A percentile compares a stretch with the other conserved stretches of the same genome.
phyloP scores from a whole-genome alignment of 2,888 invertebrate genomes.

The Ochropleura plecta region DNA sequence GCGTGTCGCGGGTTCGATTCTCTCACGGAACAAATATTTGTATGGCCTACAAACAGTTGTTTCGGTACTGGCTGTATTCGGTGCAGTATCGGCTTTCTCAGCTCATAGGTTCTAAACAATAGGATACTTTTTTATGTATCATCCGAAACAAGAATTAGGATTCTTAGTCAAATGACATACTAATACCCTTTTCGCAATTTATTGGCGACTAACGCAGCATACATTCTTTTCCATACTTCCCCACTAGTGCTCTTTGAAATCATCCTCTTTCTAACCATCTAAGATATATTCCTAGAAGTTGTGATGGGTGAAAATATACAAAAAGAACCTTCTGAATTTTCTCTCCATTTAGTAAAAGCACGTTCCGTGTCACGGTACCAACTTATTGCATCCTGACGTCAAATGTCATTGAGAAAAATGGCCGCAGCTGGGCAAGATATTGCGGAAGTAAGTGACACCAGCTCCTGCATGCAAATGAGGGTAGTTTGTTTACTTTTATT shows the following conservation, averaged over 20 bases:
- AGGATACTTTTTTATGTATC: too few relatives aligned
- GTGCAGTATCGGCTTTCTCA: too few relatives aligned
- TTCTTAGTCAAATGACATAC: too few relatives aligned
- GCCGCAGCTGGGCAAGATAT: slow-evolving; percentile 55
- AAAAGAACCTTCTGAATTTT: slow-evolving; percentile 34
- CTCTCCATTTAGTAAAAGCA: slow-evolving; percentile 23
- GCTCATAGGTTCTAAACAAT: too few relatives aligned
- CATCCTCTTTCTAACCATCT: not conserved
- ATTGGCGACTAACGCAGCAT: too few relatives aligned
- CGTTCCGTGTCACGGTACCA: slow-evolving; percentile 50
- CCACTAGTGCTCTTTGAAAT: not conserved
- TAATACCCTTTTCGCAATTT: too few relatives aligned
- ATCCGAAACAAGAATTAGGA: too few relatives aligned
- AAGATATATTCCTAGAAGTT: too few relatives aligned
- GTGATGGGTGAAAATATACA: not conserved
- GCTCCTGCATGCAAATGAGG: slow-evolving; percentile 47
- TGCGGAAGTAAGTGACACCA: slow-evolving; percentile 47
- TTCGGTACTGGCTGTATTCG: too few relatives aligned
- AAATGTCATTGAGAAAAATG: slow-evolving; percentile 61
- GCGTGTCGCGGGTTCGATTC: too few relatives aligned
- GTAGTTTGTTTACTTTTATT: slow-evolving; percentile 29
- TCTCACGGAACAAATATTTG: too few relatives aligned
- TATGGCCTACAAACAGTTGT: too few relatives aligned
- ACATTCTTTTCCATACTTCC: not conserved
- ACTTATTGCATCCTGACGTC: slow-evolving; percentile 59